Percentiles rank a stretch among this genome's conserved stretches.
These are phyloP conservation scores for Poeciliopsis prolifica DNA, from an alignment of 2,113 vertebrate genomes.

Conservation along the genomic window DNA sequence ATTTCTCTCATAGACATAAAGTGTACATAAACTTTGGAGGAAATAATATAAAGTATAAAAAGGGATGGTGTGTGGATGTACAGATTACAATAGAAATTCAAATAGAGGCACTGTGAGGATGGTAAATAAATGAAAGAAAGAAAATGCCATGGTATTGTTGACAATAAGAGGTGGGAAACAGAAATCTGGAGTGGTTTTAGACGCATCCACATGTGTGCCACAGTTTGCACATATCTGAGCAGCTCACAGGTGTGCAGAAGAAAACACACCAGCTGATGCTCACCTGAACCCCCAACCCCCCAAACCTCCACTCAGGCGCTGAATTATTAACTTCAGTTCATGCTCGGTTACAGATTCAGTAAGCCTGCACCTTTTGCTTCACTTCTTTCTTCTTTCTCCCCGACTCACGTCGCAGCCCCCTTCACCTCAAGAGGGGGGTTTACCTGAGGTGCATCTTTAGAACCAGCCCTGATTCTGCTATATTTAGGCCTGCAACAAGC, in stretches of 20 bases:
- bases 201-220: background rate
- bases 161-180: background rate
- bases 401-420: constrained; percentile 1
- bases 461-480: constrained; percentile 67
- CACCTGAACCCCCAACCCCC: background rate
- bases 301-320: background rate
- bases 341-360: background rate
- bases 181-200: background rate
- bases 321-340: background rate
- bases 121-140: background rate
- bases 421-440: constrained; percentile 1
- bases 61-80: too few species aligned
- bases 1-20: too few species aligned
- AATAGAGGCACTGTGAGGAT: background rate
- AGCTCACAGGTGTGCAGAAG: background rate
- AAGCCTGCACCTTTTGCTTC: background rate
- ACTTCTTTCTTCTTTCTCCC: background rate
- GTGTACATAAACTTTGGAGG: too few species aligned
- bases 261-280: background rate
- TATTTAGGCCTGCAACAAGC: constrained; percentile 66
- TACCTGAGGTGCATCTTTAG: constrained; percentile 66
- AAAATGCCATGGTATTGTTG: background rate
- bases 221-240: background rate
- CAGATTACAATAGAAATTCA: too few species aligned
- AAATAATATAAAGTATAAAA: too few species aligned